A percentile compares a stretch with the other conserved stretches of the same genome.
phyloP scores from a whole-genome alignment of 2,888 invertebrate species.

The Macroteleia sp. region DNA sequence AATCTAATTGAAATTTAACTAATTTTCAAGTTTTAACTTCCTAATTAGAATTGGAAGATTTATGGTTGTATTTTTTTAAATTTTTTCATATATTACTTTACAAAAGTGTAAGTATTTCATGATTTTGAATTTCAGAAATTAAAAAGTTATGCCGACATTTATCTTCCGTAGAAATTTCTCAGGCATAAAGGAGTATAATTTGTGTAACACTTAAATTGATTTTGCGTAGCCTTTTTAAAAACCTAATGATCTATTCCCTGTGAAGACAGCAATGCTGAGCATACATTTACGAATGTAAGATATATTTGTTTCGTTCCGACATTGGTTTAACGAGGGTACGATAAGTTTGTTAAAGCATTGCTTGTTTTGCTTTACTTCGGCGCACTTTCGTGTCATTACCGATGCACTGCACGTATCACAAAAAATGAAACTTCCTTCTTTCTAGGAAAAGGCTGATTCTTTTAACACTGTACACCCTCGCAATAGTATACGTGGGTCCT shows the following conservation, averaged over 20 bases:
- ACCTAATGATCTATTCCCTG: constrained; percentile 38
- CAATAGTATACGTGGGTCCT: constrained; percentile 49
- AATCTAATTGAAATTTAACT: too few species aligned
- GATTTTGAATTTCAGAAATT: too few species aligned
- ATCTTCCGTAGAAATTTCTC: too few species aligned
- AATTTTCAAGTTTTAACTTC: too few species aligned
- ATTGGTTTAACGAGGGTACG: constrained; percentile 62
- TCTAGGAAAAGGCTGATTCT: constrained; percentile 49
- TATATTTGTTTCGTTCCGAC: constrained; percentile 58
- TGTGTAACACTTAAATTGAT: too few species aligned
- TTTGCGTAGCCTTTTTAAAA: too few species aligned
- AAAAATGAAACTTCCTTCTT: constrained; percentile 63
- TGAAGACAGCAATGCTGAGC: constrained; percentile 17
- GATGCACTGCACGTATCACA: constrained; percentile 57
- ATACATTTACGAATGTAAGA: constrained; percentile 39
- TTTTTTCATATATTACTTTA: too few species aligned
- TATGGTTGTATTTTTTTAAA: too few species aligned
- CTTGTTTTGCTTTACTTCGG: constrained; percentile 55
- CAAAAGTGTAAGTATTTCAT: too few species aligned
- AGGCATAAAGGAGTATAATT: too few species aligned
- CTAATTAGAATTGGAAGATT: too few species aligned
- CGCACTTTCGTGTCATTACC: constrained; percentile 57
- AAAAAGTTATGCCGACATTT: too few species aligned
- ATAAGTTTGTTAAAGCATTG: constrained; percentile 65
- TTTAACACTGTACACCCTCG: constrained; percentile 12